These are phyloP conservation scores for Myotis pilosus DNA, from an alignment of 2,797 vertebrate species.

Conservation along the genomic window DNA sequence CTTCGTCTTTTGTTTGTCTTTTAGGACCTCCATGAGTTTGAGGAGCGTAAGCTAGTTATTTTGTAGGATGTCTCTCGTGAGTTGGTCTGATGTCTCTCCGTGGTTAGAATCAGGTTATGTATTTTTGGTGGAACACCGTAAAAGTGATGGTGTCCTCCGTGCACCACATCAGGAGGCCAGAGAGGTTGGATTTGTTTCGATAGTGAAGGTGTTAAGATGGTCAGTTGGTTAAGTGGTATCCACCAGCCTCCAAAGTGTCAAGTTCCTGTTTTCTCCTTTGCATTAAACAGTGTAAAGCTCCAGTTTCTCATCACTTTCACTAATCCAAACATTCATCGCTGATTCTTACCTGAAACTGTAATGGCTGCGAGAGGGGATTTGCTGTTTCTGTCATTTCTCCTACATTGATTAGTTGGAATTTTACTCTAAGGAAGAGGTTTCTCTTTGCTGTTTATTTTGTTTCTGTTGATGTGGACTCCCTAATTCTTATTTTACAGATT, in stretches of 20 bases:
- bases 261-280: background rate
- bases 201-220: background rate
- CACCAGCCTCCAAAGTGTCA: background rate
- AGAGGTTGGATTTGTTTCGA: background rate
- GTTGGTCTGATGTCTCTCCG: background rate
- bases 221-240: background rate
- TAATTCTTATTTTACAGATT: background rate
- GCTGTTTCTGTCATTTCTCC: background rate
- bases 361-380: background rate
- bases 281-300: background rate
- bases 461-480: background rate
- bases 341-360: conserved; percentile 1
- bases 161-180: background rate
- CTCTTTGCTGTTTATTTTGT: background rate
- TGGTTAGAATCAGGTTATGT: background rate
- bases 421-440: background rate
- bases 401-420: background rate
- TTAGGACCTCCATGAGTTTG: background rate
- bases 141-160: background rate
- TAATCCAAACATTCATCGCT: background rate
- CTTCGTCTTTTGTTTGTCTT: background rate
- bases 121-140: background rate
- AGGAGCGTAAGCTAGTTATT: background rate
- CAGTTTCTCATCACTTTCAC: background rate
- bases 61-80: background rate